Conservation (phyloP, 1,140 invertebrate species). For the Diplogasteroides magnus region DNA sequence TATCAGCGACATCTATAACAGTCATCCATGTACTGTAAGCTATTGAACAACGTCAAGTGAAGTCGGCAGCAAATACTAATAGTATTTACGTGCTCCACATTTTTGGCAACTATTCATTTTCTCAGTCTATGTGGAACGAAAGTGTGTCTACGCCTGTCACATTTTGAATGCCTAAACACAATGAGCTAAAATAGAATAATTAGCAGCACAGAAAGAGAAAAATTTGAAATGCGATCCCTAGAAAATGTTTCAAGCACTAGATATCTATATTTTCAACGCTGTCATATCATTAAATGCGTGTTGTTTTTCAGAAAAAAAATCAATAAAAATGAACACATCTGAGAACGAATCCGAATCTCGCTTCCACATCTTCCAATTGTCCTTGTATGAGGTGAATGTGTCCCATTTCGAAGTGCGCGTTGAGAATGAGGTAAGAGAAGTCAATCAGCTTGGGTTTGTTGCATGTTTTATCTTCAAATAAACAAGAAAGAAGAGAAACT, state of each 20-base stretch:
- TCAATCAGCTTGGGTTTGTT: slow-evolving; percentile 74
- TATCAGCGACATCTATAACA: slow-evolving; percentile 58
- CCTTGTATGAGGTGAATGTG: slow-evolving; percentile 60
- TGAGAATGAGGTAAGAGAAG: slow-evolving; percentile 79
- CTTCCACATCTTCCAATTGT: slow-evolving; percentile 48
- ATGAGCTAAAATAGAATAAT: too few species aligned
- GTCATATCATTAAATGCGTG: background rate
- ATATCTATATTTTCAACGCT: too few species aligned
- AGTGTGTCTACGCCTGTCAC: background rate
- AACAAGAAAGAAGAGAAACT: background rate
- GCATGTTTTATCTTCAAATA: too few species aligned
- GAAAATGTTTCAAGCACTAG: too few species aligned
- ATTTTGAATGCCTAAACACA: too few species aligned
- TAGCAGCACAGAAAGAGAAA: too few species aligned
- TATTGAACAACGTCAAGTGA: background rate
- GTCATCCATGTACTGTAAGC: background rate
- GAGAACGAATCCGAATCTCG: slow-evolving; percentile 64
- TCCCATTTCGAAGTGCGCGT: slow-evolving; percentile 77
- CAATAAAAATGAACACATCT: too few species aligned
- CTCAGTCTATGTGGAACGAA: background rate
- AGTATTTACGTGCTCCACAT: too few species aligned
- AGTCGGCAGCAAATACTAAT: too few species aligned
- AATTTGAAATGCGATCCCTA: too few species aligned
- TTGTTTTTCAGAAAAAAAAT: slow-evolving; percentile 10
- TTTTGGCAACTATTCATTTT: too few species aligned